Conservation (phyloP, 2,888 invertebrate species). For the Conomelus anceps region DNA sequence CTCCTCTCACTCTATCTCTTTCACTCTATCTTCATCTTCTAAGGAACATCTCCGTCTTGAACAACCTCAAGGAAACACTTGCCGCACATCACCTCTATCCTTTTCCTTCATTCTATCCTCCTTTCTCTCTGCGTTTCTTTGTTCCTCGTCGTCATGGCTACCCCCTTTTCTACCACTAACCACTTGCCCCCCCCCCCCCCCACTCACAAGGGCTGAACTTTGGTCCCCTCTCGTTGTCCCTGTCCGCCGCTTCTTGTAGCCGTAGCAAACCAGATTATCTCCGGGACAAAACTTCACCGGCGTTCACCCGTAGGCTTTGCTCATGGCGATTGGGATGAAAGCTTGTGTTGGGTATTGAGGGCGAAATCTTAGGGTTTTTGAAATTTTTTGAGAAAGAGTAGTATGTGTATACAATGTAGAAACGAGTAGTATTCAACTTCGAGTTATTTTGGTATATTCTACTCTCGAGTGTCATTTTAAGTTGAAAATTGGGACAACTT, state of each 20-base stretch:
- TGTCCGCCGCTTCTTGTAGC: not conserved
- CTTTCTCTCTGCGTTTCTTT: not conserved
- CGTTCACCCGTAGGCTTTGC: not conserved
- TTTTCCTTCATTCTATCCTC: not conserved
- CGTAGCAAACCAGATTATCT: not conserved
- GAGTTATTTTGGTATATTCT: no score
- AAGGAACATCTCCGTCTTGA: not conserved
- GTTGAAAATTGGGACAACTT: no score
- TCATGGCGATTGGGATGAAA: not conserved
- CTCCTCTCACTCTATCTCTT: not conserved
- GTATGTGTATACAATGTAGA: no score
- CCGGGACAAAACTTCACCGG: not conserved
- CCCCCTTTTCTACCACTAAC: not conserved
- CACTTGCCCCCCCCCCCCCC: not conserved
- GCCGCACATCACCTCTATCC: not conserved
- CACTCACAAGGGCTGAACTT: constrained; percentile 2
- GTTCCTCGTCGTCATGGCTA: not conserved
- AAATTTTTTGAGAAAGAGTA: no score
- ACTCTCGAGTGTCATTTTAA: no score
- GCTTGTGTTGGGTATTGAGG: no score
- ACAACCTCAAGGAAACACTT: not conserved
- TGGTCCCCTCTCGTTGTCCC: not conserved
- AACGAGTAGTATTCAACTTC: no score
- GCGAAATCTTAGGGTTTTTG: no score
- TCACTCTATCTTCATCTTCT: not conserved